Evolutionary conservation across 2,797 vertebrate species (phyloP).

Genomic region (Schizopygopsis malacanthus): DNA sequence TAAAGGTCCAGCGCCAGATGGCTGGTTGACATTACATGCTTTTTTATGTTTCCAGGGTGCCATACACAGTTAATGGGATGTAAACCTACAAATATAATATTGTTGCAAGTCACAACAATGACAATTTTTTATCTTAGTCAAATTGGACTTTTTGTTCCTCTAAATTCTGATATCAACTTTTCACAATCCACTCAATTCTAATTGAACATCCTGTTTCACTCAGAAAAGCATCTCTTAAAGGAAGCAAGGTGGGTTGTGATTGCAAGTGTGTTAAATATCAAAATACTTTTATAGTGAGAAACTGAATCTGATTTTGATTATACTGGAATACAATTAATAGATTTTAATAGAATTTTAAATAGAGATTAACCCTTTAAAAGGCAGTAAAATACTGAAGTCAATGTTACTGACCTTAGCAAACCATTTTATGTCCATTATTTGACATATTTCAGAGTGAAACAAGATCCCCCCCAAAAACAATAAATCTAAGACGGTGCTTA

Average conservation of each 20-base stretch:
- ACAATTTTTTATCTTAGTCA: background rate
- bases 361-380: slow-evolving; percentile 45
- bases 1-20: slow-evolving; percentile 21
- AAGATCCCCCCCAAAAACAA: background rate
- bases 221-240: background rate
- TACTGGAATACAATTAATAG: slow-evolving; percentile 9
- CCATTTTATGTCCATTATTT: background rate
- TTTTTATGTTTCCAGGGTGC: background rate
- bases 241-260: background rate
- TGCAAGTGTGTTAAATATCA: background rate
- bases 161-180: background rate
- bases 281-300: background rate
- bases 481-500: background rate
- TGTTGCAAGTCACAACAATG: background rate
- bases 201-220: background rate
- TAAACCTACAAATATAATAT: background rate
- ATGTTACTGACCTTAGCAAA: background rate
- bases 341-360: background rate
- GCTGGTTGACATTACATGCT: background rate
- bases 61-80: background rate
- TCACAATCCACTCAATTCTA: background rate
- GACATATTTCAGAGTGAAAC: background rate
- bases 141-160: background rate
- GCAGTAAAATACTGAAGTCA: background rate
- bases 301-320: background rate